Conservation (phyloP, 2,113 vertebrate genomes). For the Micronycteris hirsuta region DNA sequence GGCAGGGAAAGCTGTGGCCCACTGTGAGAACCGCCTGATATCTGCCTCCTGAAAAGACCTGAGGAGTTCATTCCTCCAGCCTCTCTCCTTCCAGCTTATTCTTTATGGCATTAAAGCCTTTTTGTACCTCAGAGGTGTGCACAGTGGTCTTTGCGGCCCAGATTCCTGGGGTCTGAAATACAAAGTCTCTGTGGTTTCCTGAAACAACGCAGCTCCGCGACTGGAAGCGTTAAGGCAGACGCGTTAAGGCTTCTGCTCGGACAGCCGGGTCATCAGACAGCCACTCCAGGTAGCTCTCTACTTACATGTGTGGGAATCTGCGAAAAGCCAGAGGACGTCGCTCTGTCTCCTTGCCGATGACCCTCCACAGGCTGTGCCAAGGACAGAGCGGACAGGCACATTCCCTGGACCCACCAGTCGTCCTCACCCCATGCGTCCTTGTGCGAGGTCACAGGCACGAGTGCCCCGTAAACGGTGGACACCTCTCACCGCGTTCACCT, state of each 20-base stretch:
- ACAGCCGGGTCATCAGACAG: not conserved
- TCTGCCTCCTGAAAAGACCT: not conserved
- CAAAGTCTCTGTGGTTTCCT: not conserved
- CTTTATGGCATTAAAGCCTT: not conserved
- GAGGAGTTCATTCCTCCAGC: not conserved
- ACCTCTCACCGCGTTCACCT: not conserved
- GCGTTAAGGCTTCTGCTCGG: not conserved
- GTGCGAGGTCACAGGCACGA: rapidly evolving
- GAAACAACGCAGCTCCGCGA: not conserved
- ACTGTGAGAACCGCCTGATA: not conserved
- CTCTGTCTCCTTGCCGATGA: not conserved
- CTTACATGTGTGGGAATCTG: not conserved
- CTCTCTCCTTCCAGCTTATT: not conserved
- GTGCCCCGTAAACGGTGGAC: rapidly evolving
- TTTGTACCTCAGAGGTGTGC: not conserved
- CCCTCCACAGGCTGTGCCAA: not conserved
- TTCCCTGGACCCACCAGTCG: not conserved
- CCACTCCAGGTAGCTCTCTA: not conserved
- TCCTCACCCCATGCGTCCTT: rapidly evolving
- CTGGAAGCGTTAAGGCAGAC: not conserved
- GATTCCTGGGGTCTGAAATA: not conserved
- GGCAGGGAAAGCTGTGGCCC: not conserved
- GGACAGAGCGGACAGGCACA: not conserved
- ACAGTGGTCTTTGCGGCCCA: not conserved
- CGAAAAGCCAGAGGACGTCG: not conserved